These are phyloP conservation scores for Dysmachus trigonus DNA, from an alignment of 2,888 invertebrate species.

Conservation along the genomic window DNA sequence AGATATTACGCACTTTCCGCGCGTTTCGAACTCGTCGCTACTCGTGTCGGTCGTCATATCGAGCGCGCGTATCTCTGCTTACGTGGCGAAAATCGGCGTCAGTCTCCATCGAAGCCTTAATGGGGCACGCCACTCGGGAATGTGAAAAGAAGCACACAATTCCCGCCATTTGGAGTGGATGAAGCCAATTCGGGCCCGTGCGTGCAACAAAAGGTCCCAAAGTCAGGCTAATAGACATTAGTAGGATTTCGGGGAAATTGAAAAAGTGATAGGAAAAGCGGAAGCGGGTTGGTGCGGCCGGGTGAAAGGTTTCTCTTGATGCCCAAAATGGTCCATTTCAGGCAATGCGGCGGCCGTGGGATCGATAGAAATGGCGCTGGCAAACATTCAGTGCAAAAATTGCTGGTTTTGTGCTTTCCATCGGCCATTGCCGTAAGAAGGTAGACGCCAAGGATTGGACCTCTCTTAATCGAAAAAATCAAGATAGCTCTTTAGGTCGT, in stretches of 20 bases:
- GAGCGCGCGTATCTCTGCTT: not conserved
- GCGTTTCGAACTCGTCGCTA: not conserved
- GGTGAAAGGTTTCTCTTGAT: not conserved
- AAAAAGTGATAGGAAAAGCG: not conserved
- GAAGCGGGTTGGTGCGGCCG: not conserved
- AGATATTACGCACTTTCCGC: slow-evolving; percentile 23
- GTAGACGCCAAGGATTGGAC: not conserved
- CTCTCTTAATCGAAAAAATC: not conserved
- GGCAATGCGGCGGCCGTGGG: not conserved
- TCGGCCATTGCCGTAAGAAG: not conserved
- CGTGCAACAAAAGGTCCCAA: not conserved
- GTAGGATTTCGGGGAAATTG: slow-evolving; percentile 29
- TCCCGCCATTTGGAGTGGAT: slow-evolving; percentile 3
- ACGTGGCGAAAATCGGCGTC: slow-evolving; percentile 21
- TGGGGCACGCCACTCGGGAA: not conserved
- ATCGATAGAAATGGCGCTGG: not conserved
- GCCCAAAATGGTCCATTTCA: not conserved
- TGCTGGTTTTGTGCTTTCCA: not conserved
- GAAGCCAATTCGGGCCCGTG: not conserved
- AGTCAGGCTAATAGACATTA: slow-evolving; percentile 16
- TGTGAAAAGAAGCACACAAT: not conserved
- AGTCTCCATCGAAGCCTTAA: not conserved
- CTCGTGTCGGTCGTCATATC: not conserved
- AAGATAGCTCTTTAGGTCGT: not conserved
- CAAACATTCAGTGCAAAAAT: not conserved